Evolutionary conservation across 2,797 vertebrate species (phyloP), one percentile per base, ranked within the genome.

Genomic region (Bovichtus diacanthus): DNA sequence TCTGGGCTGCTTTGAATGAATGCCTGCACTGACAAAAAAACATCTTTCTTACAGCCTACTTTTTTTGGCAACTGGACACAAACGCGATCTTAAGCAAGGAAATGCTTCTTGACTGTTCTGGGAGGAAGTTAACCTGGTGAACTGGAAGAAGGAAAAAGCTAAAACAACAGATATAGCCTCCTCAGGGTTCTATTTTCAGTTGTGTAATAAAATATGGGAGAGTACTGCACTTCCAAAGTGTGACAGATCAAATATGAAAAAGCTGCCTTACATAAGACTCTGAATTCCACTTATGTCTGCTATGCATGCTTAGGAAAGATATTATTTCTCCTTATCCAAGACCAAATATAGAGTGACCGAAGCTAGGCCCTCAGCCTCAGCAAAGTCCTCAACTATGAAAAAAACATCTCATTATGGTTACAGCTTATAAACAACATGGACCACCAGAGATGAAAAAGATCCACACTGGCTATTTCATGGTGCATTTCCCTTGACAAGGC

Each of bases 401-500:
- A 73, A 61, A 55, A 78, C 7, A 55, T 83, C 72, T 78, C 72
- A 67, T 46, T 60, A 21, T 60, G 59, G 44, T 66, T 61, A 43
- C 29, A 72, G 54, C 38, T 79, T 60, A 69, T 77, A 87, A 92
- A 92, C 71, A 50, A 50, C 49, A 70, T 9, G 34, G 80, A 85
- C 84, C 79, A 86, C 64, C 72, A 71, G 65, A 83, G 74, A 83
- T 43, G 70, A 51, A 31, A n/a, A 80, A 56, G 36, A 29, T 61
- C 31, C 56, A 43, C 5, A 39, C n/a, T 10, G 18, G 19, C 12
- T 70, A 55, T 0, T 70, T 79, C 59, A 78, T 69, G 67, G 21
- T 66, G 47, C 38, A 49, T 85, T 81, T 68, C 9, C 49, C 11
- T 29, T 21, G 50, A 84, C 62, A 50, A 77, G 41, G 36, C 49